A percentile compares a stretch with the other conserved stretches of the same genome.
Evolutionary conservation across 2,888 invertebrate genomes (phyloP).

Genomic region (Phalera bucephala): DNA sequence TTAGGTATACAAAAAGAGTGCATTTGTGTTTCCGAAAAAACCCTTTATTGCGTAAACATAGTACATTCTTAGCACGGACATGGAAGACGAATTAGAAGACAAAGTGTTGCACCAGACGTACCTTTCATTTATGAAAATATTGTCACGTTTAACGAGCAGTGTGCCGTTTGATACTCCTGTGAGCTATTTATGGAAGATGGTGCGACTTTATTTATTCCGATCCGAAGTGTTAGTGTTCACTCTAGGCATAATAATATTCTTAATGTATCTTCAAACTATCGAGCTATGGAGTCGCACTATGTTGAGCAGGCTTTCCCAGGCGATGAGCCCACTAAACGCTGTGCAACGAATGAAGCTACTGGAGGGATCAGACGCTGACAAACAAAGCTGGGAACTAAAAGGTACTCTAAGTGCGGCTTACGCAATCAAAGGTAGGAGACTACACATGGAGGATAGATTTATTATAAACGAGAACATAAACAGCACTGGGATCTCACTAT

Average conservation of each 20-base stretch:
- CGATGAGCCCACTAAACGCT: conserved; percentile 84
- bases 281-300: conserved; percentile 92
- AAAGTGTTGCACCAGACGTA: conserved; percentile 94
- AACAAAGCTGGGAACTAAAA: conserved; percentile 89
- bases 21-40: conserved; percentile 9
- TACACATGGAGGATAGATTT: conserved; percentile 97
- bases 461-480: conserved; percentile 93
- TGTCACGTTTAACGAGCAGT: conserved; percentile 92
- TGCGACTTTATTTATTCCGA: conserved; percentile 90
- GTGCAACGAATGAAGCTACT: conserved; percentile 83
- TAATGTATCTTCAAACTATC: conserved; percentile 92
- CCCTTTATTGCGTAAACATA: conserved; percentile 27
- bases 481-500: conserved; percentile 92
- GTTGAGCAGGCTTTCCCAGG: conserved; percentile 87
- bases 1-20: too few species aligned
- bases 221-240: conserved; percentile 91
- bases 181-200: conserved; percentile 90
- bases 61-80: conserved; percentile 61
- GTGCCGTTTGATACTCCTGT: conserved; percentile 89
- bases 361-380: conserved; percentile 79
- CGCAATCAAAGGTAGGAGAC: conserved; percentile 94
- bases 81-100: conserved; percentile 97
- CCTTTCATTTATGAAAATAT: conserved; percentile 92
- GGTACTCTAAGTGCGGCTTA: conserved; percentile 91
- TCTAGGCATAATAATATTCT: conserved; percentile 86